These are phyloP conservation scores for Mystacides longicornis DNA, from an alignment of 2,888 invertebrate species.

Conservation along the genomic window DNA sequence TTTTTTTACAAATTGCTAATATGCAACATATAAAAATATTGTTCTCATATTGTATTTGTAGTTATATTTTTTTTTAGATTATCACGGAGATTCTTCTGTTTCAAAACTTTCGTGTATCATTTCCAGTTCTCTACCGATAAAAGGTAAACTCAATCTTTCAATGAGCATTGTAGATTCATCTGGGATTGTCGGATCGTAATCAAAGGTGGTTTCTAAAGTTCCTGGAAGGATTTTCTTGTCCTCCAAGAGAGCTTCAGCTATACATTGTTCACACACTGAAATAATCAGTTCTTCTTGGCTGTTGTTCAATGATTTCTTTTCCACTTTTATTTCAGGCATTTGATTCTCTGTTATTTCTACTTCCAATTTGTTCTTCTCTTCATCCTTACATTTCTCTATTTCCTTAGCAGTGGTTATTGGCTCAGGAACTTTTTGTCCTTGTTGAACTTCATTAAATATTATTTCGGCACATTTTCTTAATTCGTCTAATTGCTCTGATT, in stretches of 20 bases:
- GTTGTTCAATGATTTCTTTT: not conserved
- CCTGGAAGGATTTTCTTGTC: constrained; percentile 15
- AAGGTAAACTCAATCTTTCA: constrained; percentile 41
- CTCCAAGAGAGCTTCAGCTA: constrained; percentile 18
- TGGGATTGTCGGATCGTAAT: constrained; percentile 13
- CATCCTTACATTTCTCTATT: not conserved
- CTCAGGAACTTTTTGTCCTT: constrained; percentile 10
- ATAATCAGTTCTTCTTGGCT: not conserved
- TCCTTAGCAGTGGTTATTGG: not conserved
- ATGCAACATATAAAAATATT: too few species aligned
- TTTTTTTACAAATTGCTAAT: too few species aligned
- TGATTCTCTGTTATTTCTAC: not conserved
- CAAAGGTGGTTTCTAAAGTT: constrained; percentile 22
- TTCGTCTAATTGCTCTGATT: constrained; percentile 32
- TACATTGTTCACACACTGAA: constrained; percentile 11
- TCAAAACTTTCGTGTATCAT: constrained; percentile 44
- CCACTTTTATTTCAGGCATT: not conserved
- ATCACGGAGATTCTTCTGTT: constrained; percentile 13
- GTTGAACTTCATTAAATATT: constrained; percentile 24
- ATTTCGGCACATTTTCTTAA: constrained; percentile 24
- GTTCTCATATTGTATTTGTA: not conserved
- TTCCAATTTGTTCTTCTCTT: not conserved
- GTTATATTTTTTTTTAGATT: not conserved
- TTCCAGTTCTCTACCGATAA: constrained; percentile 42
- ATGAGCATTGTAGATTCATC: constrained; percentile 26